Conservation (phyloP, 2,797 vertebrate genomes). For the Melanitta fusca region DNA sequence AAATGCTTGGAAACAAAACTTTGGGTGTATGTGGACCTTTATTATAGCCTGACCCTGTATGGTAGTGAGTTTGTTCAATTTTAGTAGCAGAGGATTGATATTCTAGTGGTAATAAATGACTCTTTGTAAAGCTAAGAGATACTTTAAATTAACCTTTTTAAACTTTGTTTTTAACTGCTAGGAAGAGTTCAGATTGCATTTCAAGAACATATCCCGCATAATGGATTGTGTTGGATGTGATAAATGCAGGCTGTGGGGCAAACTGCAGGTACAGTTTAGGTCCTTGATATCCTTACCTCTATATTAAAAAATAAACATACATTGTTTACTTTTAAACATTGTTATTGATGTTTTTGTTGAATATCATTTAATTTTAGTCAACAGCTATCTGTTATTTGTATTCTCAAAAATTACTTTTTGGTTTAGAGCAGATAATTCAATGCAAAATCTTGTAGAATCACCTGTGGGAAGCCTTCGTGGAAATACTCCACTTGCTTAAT, state of each 20-base stretch:
- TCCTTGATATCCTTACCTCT: background rate
- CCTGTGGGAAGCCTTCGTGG: background rate
- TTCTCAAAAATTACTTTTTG: background rate
- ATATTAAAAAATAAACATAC: background rate
- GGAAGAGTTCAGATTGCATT: conserved; percentile 96
- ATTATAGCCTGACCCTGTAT: background rate
- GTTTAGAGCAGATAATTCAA: background rate
- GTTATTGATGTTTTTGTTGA: background rate
- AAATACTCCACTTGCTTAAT: background rate
- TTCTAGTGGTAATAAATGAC: background rate
- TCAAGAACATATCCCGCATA: conserved; percentile 97
- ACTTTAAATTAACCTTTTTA: background rate
- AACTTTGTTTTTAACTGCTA: conserved; percentile 55
- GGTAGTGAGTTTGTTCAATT: background rate
- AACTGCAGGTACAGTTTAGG: conserved; percentile 87
- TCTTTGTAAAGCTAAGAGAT: background rate
- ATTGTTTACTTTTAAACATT: background rate
- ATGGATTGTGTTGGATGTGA: conserved; percentile 99
- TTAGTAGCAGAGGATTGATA: background rate
- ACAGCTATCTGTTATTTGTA: background rate
- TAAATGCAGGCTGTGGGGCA: conserved; percentile 97
- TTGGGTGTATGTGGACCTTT: background rate
- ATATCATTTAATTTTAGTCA: background rate
- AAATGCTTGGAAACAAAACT: background rate
- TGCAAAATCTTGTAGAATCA: background rate